These are phyloP conservation scores for Characodon lateralis DNA, from an alignment of 2,797 vertebrate species.

Conservation along the genomic window DNA sequence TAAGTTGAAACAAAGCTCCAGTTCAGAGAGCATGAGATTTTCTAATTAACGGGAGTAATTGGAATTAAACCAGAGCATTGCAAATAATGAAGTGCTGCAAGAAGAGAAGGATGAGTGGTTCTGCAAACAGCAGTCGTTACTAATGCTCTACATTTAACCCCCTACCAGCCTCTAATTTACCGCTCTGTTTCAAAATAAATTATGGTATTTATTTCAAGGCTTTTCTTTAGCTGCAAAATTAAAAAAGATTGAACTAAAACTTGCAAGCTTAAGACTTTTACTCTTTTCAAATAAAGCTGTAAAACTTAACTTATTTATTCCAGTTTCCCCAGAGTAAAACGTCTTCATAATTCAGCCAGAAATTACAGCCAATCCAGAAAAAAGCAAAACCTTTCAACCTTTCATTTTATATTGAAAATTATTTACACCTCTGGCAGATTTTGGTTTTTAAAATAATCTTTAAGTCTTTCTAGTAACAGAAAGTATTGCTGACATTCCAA, in stretches of 20 bases:
- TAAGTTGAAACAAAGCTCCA: conserved; percentile 61
- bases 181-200: not conserved
- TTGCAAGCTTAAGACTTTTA: not conserved
- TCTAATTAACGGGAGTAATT: conserved; percentile 79
- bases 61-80: conserved; percentile 77
- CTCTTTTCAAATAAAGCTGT: not conserved
- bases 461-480: not conserved
- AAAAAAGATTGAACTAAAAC: not conserved
- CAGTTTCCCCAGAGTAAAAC: not conserved
- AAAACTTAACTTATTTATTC: not conserved
- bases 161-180: not conserved
- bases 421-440: not conserved
- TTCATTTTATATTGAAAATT: not conserved
- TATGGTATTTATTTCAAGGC: not conserved
- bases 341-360: not conserved
- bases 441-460: not conserved
- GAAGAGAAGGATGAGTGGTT: conserved; percentile 40
- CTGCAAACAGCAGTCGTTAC: conserved; percentile 15
- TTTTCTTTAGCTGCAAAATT: not conserved
- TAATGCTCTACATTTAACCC: conserved; percentile 33
- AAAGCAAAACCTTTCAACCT: not conserved
- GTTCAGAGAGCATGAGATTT: conserved; percentile 79
- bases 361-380: not conserved
- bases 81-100: conserved; percentile 69
- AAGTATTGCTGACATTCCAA: not conserved